A percentile compares a stretch with the other conserved stretches of the same genome.
These are phyloP conservation scores for Mechanitis messenoides DNA, from an alignment of 2,888 invertebrate species.

Conservation along the genomic window DNA sequence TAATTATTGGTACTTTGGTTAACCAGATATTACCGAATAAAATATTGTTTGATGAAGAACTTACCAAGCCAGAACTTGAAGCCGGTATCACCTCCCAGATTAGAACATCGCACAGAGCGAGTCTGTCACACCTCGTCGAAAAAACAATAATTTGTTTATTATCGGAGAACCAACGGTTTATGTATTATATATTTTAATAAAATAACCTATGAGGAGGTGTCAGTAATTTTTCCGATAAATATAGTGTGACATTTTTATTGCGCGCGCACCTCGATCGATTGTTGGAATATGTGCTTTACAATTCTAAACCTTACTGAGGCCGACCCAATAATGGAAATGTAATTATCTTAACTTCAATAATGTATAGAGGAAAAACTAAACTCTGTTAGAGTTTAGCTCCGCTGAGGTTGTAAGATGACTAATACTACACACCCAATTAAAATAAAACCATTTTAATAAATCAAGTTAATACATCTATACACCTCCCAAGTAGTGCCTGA, in stretches of 20 bases:
- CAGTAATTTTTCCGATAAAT: slow-evolving; percentile 48
- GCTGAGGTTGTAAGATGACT: no score
- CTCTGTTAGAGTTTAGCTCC: no score
- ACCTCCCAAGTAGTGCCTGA: no score
- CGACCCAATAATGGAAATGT: no score
- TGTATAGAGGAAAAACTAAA: no score
- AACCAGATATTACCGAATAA: neutral
- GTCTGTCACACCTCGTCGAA: slow-evolving; percentile 14
- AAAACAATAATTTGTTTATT: neutral
- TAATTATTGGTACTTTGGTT: neutral
- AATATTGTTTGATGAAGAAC: slow-evolving; percentile 9
- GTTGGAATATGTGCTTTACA: slow-evolving; percentile 11
- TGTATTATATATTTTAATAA: slow-evolving; percentile 18
- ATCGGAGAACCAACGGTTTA: slow-evolving; percentile 15
- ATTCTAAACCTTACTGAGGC: slow-evolving; percentile 10
- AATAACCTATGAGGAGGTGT: slow-evolving; percentile 44
- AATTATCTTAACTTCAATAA: no score
- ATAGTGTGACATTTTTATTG: slow-evolving; percentile 47
- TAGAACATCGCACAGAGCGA: slow-evolving; percentile 15
- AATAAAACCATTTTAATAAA: no score
- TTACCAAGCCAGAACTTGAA: slow-evolving; percentile 17
- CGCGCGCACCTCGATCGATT: slow-evolving; percentile 68
- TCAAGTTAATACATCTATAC: no score
- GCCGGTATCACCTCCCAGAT: slow-evolving; percentile 7
- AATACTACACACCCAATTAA: no score